These are phyloP conservation scores for Nicator chloris DNA, from an alignment of 2,113 vertebrate species.

Conservation along the genomic window DNA sequence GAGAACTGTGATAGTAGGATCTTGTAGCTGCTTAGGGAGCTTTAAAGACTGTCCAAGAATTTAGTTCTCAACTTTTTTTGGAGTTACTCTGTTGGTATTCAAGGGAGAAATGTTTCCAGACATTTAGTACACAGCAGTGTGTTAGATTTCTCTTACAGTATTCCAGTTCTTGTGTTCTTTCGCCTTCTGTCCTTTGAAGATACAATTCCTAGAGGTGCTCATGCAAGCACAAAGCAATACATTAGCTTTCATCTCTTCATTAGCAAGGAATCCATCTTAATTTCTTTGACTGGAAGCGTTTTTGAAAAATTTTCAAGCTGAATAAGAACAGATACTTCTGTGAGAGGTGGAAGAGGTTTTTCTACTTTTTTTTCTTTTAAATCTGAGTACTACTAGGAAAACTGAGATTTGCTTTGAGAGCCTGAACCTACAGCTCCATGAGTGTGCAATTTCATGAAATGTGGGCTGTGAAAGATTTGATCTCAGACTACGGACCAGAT, in stretches of 20 bases:
- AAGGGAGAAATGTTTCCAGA: neutral
- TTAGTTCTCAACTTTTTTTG: neutral
- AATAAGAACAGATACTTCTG: neutral
- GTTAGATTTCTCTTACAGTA: neutral
- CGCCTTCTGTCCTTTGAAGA: neutral
- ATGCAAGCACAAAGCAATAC: neutral
- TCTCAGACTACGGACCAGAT: neutral
- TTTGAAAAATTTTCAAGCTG: neutral
- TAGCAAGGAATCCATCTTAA: neutral
- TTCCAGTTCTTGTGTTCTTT: neutral
- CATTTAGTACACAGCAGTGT: neutral
- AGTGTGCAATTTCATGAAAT: neutral
- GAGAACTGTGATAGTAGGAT: neutral
- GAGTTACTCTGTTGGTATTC: neutral
- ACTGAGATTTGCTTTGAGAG: neutral
- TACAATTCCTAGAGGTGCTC: neutral
- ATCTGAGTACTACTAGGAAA: neutral
- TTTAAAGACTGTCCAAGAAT: neutral
- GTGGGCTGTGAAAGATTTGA: neutral
- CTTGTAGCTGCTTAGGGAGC: neutral
- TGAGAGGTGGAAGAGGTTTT: neutral
- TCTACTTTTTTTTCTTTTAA: rapidly evolving
- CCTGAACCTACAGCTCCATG: neutral
- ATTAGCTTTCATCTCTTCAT: neutral
- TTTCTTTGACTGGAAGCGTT: neutral